Conservation (phyloP, 2,888 invertebrate species). For the Cryptophagus acutangulus region DNA sequence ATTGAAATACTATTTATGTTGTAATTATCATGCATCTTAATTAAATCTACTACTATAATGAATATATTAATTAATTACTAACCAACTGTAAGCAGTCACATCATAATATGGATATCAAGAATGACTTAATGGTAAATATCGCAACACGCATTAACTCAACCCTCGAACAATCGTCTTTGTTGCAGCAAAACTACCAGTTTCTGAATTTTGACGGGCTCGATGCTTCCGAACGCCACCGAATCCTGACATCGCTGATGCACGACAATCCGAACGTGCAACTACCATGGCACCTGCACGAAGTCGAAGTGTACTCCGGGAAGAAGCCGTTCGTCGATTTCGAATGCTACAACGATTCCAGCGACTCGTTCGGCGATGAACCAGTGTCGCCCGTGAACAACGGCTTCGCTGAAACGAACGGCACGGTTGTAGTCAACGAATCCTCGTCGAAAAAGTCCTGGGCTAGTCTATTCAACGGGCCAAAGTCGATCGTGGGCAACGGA, state of each 20-base stretch:
- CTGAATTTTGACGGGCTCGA: conserved; percentile 69
- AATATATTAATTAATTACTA: conserved; percentile 13
- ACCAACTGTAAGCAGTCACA: too few species aligned
- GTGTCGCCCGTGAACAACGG: too few species aligned
- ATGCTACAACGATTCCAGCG: neutral
- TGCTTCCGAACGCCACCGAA: conserved; percentile 61
- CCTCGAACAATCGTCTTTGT: too few species aligned
- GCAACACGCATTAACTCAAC: too few species aligned
- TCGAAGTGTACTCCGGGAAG: too few species aligned
- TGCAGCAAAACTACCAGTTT: conserved; percentile 53
- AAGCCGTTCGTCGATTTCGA: neutral
- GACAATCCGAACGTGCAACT: conserved; percentile 45
- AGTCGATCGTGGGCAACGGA: neutral
- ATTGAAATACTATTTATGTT: neutral
- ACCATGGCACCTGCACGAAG: too few species aligned
- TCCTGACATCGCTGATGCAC: conserved; percentile 57
- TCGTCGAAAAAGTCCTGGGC: conserved; percentile 59
- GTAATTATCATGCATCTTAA: conserved; percentile 13
- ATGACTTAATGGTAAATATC: conserved; percentile 27
- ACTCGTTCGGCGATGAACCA: neutral
- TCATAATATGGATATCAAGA: conserved; percentile 25
- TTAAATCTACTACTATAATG: conserved; percentile 18
- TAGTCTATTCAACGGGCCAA: conserved; percentile 53
- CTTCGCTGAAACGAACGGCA: too few species aligned
- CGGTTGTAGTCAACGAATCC: neutral